Evolutionary conservation across 2,888 invertebrate species (phyloP).

Genomic region (Lottia scabra): DNA sequence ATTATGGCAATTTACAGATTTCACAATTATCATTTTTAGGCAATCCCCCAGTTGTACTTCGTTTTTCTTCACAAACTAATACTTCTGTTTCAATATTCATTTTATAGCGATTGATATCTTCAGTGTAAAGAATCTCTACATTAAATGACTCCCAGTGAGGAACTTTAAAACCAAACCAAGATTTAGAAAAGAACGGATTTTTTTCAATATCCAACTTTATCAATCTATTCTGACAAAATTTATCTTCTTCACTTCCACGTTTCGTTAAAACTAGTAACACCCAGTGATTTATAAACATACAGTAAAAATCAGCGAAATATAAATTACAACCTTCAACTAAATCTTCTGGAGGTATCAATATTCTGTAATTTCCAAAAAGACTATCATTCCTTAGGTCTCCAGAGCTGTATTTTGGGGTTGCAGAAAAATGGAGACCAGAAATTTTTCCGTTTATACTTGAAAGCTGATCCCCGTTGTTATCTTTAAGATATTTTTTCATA

Average conservation of each 20-base stretch:
- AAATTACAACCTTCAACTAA: not conserved
- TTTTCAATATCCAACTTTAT: constrained; percentile 1
- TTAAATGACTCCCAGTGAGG: no score
- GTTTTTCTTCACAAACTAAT: not conserved
- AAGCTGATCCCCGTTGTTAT: not conserved
- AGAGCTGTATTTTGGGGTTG: not conserved
- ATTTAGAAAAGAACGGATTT: not conserved
- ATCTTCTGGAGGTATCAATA: not conserved
- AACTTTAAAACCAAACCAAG: not conserved
- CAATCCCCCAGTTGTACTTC: not conserved
- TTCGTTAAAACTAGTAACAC: constrained; percentile 3
- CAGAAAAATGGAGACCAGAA: not conserved
- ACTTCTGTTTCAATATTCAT: not conserved
- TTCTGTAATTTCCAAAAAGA: constrained; percentile 7
- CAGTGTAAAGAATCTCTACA: constrained; percentile 9
- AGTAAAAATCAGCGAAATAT: constrained; percentile 11
- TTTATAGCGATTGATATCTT: not conserved
- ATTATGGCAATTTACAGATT: not conserved
- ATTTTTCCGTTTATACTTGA: not conserved
- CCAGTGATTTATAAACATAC: not conserved
- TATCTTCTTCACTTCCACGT: not conserved
- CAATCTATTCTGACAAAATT: not conserved
- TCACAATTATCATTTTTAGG: not conserved
- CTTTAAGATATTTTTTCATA: constrained; percentile 1
- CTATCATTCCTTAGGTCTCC: not conserved